Conservation (phyloP, 2,113 vertebrate genomes). For the Uria aalge region DNA sequence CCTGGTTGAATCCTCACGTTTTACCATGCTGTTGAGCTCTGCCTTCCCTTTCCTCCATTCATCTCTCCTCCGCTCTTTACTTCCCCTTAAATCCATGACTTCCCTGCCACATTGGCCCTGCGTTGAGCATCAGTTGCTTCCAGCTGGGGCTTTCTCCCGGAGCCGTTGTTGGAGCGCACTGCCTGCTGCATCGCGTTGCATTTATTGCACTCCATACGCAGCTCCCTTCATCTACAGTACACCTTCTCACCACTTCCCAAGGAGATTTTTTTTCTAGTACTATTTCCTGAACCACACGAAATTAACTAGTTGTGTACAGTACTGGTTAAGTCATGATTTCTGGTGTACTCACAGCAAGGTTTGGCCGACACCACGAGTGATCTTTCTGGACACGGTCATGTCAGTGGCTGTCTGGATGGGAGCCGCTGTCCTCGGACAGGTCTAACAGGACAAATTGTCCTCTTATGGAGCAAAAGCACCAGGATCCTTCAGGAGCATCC, state of each 20-base stretch:
- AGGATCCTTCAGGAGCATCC: neutral
- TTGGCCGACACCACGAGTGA: neutral
- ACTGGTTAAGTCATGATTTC: neutral
- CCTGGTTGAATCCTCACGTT: neutral
- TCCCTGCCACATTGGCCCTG: neutral
- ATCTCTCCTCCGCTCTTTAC: neutral
- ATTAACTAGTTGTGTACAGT: fast-evolving
- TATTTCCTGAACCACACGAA: too few species aligned
- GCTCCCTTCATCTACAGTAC: neutral
- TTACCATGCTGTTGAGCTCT: neutral
- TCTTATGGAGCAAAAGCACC: neutral
- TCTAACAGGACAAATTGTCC: neutral
- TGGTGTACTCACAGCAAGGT: neutral
- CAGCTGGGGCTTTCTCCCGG: neutral
- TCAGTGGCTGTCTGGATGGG: neutral
- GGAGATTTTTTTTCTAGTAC: too few species aligned
- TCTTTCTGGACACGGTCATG: neutral
- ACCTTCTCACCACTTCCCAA: neutral
- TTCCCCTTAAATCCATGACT: neutral
- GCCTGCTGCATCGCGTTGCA: neutral
- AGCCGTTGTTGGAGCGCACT: fast-evolving
- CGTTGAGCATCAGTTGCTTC: neutral
- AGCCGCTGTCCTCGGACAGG: neutral
- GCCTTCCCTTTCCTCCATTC: neutral
- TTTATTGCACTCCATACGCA: neutral